Conservation (phyloP, 2,888 invertebrate species). For the Lithosia quadra region DNA sequence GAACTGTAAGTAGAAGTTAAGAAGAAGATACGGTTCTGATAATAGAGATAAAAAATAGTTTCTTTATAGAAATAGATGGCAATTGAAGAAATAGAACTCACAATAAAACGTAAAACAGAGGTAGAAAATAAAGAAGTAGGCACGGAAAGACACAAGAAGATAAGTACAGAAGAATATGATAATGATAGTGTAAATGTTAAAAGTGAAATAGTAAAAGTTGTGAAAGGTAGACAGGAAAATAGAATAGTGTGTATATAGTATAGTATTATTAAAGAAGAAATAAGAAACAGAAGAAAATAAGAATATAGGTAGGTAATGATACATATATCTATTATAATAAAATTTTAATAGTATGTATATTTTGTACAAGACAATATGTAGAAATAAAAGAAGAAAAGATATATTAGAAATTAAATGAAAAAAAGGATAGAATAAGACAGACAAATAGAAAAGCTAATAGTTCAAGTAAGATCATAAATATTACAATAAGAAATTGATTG, state of each 20-base stretch:
- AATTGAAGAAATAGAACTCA: not conserved
- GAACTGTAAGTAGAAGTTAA: not conserved
- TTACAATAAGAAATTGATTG: not conserved
- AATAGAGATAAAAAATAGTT: not conserved
- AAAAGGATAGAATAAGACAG: not conserved
- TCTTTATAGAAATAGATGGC: not conserved
- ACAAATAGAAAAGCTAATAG: not conserved
- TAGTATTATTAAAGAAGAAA: no score
- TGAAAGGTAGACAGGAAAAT: not conserved
- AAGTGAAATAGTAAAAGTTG: no score
- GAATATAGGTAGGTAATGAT: no score
- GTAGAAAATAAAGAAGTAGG: no score
- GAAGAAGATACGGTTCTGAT: not conserved
- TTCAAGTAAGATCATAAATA: not conserved
- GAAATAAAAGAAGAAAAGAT: not conserved
- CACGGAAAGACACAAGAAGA: not conserved
- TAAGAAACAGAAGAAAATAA: not conserved
- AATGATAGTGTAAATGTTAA: not conserved
- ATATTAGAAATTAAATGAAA: not conserved
- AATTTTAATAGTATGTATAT: no score
- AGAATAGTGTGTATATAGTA: no score
- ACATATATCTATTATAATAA: no score
- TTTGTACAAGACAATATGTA: no score
- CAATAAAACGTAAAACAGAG: not conserved
- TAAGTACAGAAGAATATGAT: not conserved